Evolutionary conservation across 2,888 invertebrate genomes (phyloP), one percentile per base, ranked within the genome.

Genomic region (Desoria tigrina): DNA sequence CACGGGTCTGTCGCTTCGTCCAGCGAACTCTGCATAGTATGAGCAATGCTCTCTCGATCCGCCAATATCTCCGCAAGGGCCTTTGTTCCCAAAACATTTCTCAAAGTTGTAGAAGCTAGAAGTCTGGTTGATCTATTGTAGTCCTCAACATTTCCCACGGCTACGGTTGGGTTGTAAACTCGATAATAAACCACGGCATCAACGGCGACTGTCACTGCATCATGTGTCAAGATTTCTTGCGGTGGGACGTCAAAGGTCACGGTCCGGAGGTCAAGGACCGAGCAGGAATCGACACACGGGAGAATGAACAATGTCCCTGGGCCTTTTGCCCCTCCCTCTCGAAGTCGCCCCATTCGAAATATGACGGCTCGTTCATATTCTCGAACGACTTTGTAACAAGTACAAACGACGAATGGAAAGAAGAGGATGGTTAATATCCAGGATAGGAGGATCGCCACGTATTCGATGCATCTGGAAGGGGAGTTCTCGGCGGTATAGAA

Each of bases 211-310:
- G 84, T 84, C 42, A 84, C 83, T 18, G 80, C 80, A 77, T 84
- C 84, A 76, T 81, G 63, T 11, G 74, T 70, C 21, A 74, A 50
- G 63, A 81, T 85, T 79, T 86, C 86, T 77, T 86, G 87, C 1
- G 86, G 84, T 9, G 85, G 84, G n/a, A 86, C 65, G 78, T 86
- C 84, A 77, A 86, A 84, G 0, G 85, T 84, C 6, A 83, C 81
- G 1, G 85, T 85, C 58, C 86, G 82, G 65, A 87, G 79, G 77
- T 87, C 87, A 6, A 86, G 82, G 77, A 79, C 84, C 1, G 81
- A 79, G 78, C 81, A 84, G 11, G 79, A 79, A 75, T 85, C 86
- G 61, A 86, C 83, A 77, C 86, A 86, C 2, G 87, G 87, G 59
- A 87, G 78, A 39, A 86, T 78, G 77, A 87, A 86, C 68, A 86